Evolutionary conservation across 23 tunicate genomes (phyloP), one percentile per base, ranked within the genome.

Genomic region (Trididemnum miniatum): DNA sequence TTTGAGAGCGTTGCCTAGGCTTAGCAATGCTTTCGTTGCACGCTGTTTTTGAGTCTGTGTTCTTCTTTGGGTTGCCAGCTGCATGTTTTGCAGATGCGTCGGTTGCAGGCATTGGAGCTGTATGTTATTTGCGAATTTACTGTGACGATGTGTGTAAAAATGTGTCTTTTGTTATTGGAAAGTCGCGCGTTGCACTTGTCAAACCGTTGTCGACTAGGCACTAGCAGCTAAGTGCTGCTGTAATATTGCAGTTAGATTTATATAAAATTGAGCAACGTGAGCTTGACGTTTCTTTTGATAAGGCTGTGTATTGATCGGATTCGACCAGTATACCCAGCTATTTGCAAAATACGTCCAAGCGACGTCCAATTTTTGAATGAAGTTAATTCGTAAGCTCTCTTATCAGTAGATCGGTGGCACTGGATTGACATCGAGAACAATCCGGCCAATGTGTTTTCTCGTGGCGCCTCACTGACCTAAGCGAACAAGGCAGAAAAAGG

Each of bases 51-150:
- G 15, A 5, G 38, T 12, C 29, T 62, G 67, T 30, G 38, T 32
- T 7, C 31, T 4, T 31, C 37, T 32, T 4, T n/a, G 31, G 38
- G 32, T 30, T 4, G 7, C 32, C 75, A 67, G n/a, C 32, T 67
- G 38, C 75, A 67, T 67, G 75, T 67, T 32, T 67, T 67, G 37
- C 38, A 3, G 75, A 67, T 32, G 75, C 75, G 37, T 30, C 38
- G 20, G n/a, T 5, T 33, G 75, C 37, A 31, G 38, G 75, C 12
- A 67, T 67, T 31, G 38, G 75, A 4, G 38, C 38, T 31, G 75
- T 67, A 7, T 67, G 75, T 67, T 67, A 67, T 32, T 67, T 67
- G 38, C 75, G 75, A 3, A 67, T n/a, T 31, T 67, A 3, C 32
- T 7, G 31, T 67, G 38, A 33, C 5, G 38, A n/a, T 67, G 20